Conservation (phyloP, 2,888 invertebrate genomes). For the Cataglyphis altisquamis region DNA sequence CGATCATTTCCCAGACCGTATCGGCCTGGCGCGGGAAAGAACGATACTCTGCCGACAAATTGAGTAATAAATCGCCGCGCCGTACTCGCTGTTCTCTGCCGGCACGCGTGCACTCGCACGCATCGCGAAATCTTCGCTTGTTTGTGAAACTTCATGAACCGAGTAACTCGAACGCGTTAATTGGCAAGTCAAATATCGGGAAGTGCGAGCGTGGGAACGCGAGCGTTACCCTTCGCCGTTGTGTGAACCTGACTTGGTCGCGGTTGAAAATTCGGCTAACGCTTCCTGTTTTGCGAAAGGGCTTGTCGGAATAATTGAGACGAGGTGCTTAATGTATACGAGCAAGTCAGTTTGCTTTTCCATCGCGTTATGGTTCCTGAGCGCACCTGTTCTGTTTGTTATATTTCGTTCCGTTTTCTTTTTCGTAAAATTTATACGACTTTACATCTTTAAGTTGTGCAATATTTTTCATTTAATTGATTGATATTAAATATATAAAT, state of each 20-base stretch:
- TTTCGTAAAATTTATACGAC: background rate
- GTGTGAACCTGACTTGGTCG: slow-evolving; percentile 4
- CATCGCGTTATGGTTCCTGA: slow-evolving; percentile 26
- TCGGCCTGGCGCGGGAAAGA: slow-evolving; percentile 59
- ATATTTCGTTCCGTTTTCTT: background rate
- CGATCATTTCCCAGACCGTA: slow-evolving; percentile 70
- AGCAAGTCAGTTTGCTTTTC: slow-evolving; percentile 13
- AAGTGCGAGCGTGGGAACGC: slow-evolving; percentile 64
- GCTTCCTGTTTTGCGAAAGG: slow-evolving; percentile 21
- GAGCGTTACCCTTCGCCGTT: slow-evolving; percentile 8
- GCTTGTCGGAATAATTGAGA: slow-evolving; percentile 18
- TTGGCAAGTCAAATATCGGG: slow-evolving; percentile 79
- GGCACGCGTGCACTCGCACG: slow-evolving; percentile 30
- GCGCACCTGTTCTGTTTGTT: slow-evolving; percentile 41
- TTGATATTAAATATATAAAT: background rate
- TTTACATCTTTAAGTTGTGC: background rate
- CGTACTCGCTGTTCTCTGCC: background rate
- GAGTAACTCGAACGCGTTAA: slow-evolving; percentile 74
- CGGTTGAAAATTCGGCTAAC: slow-evolving; percentile 40
- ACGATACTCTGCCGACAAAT: slow-evolving; percentile 66
- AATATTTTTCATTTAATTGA: background rate
- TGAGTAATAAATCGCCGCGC: slow-evolving; percentile 72
- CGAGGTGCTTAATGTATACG: background rate
- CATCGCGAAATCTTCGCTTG: slow-evolving; percentile 20
- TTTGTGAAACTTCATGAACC: slow-evolving; percentile 43